phyloP scores from a whole-genome alignment of 2,888 invertebrate genomes.

The Lasius fuliginosus region DNA sequence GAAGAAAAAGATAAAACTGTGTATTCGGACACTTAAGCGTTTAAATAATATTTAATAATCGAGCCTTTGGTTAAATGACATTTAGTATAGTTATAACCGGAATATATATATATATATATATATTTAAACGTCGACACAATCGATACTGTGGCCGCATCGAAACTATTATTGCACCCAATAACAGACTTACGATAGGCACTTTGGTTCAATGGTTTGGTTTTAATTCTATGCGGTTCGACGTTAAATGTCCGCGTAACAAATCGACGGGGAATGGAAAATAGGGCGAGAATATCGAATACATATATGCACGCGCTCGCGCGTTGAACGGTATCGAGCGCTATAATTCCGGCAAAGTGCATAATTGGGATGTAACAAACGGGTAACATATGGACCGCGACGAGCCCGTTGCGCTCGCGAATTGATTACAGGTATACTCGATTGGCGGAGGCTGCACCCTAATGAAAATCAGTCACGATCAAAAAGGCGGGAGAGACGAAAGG shows the following conservation, averaged over 20 bases:
- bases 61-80: background rate
- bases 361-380: slow-evolving; percentile 72
- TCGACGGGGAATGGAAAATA: slow-evolving; percentile 4
- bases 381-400: slow-evolving; percentile 56
- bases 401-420: slow-evolving; percentile 57
- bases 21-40: background rate
- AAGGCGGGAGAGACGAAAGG: background rate
- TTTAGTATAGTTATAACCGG: background rate
- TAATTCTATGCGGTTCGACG: slow-evolving; percentile 2
- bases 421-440: slow-evolving; percentile 68
- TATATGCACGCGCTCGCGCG: slow-evolving; percentile 2
- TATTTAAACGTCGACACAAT: background rate
- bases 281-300: background rate
- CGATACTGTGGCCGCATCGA: background rate
- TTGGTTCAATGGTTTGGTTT: background rate
- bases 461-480: slow-evolving; percentile 41
- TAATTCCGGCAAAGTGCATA: slow-evolving; percentile 59
- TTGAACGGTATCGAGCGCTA: slow-evolving; percentile 14
- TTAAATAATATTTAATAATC: background rate
- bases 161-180: background rate
- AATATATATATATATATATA: too few species aligned
- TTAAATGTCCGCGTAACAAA: slow-evolving; percentile 37
- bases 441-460: slow-evolving; percentile 43
- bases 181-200: background rate
- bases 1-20: background rate